Base-by-base conservation (phyloP, 64 coral and sea anemone species). In the Montipora foliosa region DNA sequence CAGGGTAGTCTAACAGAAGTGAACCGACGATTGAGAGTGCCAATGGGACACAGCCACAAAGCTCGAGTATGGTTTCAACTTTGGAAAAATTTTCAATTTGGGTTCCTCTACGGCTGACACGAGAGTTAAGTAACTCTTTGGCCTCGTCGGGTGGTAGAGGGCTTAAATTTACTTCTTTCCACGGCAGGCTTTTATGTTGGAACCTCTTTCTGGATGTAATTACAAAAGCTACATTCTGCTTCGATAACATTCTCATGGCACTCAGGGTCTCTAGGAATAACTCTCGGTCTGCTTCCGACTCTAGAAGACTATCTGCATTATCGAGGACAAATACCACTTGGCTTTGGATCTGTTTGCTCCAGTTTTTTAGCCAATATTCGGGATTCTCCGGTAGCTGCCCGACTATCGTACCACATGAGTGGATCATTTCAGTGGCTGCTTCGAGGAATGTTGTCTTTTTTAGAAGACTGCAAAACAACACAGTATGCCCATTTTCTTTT, bases 1-100 rank as follows among this genome's bases (percentile, higher is more conserved):
- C 49, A 9, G 6, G 60, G 78, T 57, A 89, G 53, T 88, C 77
- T 51, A 50, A 62, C 12, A 94, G 74, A 44, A 89, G 51, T 24
- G 92, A 80, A 2, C 92, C 79, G 16, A 88, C 58, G 44, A 95
- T 95, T 47, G 88, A 78, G 16, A 95, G 89, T 15, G 81, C 93
- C 15, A 95, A 72, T 51, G 93, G 93, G 17, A 78, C 67, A 19
- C 55, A 0, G n/a, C 78, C 93, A 76, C 93, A 95, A 5, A 95
- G 74, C 2, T 95, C 12, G 7, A 75, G 75, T 57, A 95, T 49
- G 19, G 62, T 11, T 17, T 75, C 59, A 37, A 59, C 16, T n/a
- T 79, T 47, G 45, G 5, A 67, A 11, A 22, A 21, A 1, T 75
- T 49, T 13, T 78, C n/a, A 66, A 15, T 50, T 15, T 22, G 37